phyloP scores from a whole-genome alignment of 1,140 invertebrate genomes.

The Brachionus paranguensis region DNA sequence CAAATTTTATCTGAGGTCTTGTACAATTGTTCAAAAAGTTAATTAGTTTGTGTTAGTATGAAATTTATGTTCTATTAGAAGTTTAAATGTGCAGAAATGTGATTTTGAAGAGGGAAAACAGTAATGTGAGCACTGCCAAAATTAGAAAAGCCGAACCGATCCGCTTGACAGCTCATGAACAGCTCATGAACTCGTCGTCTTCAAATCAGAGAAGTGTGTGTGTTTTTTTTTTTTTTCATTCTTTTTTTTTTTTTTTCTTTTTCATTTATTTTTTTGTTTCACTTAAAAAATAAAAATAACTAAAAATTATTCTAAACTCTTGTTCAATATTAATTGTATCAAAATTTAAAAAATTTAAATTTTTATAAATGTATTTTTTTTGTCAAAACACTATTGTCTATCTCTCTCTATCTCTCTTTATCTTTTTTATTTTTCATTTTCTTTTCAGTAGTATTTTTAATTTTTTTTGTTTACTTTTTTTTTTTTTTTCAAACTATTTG shows the following conservation, averaged over 20 bases:
- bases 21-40: slow-evolving; percentile 27
- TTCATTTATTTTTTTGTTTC: too few species aligned
- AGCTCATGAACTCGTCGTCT: neutral
- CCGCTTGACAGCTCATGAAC: neutral
- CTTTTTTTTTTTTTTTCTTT: too few species aligned
- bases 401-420: neutral
- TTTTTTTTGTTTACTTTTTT: slow-evolving; percentile 2
- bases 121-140: neutral
- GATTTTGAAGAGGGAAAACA: neutral
- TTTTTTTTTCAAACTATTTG: slow-evolving; percentile 1
- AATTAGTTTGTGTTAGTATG: neutral
- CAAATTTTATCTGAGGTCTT: slow-evolving; percentile 38
- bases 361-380: slow-evolving; percentile 35
- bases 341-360: slow-evolving; percentile 36
- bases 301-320: neutral
- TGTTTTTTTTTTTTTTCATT: neutral
- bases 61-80: neutral
- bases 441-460: slow-evolving; percentile 25
- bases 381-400: neutral
- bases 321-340: slow-evolving; percentile 33
- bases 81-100: too few species aligned
- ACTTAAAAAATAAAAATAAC: neutral
- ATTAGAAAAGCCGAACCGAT: neutral
- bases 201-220: neutral
- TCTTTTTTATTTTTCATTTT: neutral